Percentiles rank a stretch among this genome's conserved stretches.
These are phyloP conservation scores for Eospalax fontanierii DNA, from an alignment of 2,797 vertebrate species.

Conservation along the genomic window DNA sequence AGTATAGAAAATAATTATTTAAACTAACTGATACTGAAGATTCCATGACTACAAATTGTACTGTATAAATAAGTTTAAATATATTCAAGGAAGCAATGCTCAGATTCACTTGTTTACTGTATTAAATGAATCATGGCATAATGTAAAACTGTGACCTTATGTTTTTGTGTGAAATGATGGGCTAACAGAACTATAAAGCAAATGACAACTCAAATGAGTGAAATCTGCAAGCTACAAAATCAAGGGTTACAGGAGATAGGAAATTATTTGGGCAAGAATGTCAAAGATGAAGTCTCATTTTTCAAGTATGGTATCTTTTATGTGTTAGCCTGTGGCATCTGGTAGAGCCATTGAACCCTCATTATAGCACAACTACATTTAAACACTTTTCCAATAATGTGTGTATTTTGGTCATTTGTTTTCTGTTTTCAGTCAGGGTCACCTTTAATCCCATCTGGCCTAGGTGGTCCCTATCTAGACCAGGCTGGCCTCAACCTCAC, in stretches of 20 bases:
- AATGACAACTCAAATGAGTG: slow-evolving; percentile 45
- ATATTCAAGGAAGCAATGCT: slow-evolving; percentile 12
- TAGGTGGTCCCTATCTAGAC: too few species aligned
- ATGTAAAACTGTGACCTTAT: slow-evolving; percentile 3
- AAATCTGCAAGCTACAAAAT: background rate
- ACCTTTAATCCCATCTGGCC: too few species aligned
- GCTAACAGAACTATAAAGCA: background rate
- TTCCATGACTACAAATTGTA: background rate
- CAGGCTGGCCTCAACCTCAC: too few species aligned
- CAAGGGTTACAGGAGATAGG: background rate
- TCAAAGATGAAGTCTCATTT: too few species aligned
- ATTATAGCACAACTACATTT: too few species aligned
- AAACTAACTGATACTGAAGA: background rate
- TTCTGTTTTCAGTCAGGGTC: too few species aligned
- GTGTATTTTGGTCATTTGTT: too few species aligned
- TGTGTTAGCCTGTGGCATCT: too few species aligned
- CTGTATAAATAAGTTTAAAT: background rate
- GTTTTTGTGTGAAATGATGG: background rate
- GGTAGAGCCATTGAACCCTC: too few species aligned
- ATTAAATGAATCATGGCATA: slow-evolving; percentile 14
- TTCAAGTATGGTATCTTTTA: too few species aligned
- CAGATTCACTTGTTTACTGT: background rate
- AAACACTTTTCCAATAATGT: too few species aligned
- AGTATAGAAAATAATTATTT: background rate
- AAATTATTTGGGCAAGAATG: background rate